These are phyloP conservation scores for Andrena marginata DNA, from an alignment of 2,888 invertebrate genomes.

Conservation along the genomic window DNA sequence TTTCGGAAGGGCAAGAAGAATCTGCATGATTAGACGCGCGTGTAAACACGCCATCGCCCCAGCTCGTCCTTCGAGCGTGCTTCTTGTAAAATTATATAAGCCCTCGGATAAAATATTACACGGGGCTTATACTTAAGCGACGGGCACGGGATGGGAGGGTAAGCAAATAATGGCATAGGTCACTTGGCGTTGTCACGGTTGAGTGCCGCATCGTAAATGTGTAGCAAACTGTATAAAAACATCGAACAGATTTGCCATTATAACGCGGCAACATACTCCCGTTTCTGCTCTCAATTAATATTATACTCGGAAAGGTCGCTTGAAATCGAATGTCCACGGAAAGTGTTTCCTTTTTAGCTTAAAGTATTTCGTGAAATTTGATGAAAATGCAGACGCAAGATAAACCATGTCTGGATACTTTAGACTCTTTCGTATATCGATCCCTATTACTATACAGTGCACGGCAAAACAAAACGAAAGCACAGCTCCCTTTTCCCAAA, in stretches of 20 bases:
- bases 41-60: not conserved
- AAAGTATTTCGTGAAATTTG: not conserved
- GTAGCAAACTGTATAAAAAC: constrained; percentile 17
- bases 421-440: constrained; percentile 1
- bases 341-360: not conserved
- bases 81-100: constrained; percentile 57
- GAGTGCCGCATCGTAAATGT: constrained; percentile 42
- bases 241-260: constrained; percentile 3
- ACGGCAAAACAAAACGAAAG: not conserved
- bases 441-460: not conserved
- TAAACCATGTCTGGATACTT: constrained; percentile 1
- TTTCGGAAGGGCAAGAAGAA: not conserved
- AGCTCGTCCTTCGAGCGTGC: not conserved
- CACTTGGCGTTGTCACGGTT: constrained; percentile 66
- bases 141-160: constrained; percentile 45
- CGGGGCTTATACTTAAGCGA: constrained; percentile 35
- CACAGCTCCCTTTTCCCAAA: not conserved
- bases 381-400: not conserved
- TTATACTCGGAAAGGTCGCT: not conserved
- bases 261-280: not conserved
- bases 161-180: constrained; percentile 72
- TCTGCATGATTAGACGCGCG: constrained; percentile 4
- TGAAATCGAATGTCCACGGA: not conserved
- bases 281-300: not conserved
- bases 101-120: constrained; percentile 52